Evolutionary conservation across 2,888 invertebrate species (phyloP).

Genomic region (Ormyrus nitidulus): DNA sequence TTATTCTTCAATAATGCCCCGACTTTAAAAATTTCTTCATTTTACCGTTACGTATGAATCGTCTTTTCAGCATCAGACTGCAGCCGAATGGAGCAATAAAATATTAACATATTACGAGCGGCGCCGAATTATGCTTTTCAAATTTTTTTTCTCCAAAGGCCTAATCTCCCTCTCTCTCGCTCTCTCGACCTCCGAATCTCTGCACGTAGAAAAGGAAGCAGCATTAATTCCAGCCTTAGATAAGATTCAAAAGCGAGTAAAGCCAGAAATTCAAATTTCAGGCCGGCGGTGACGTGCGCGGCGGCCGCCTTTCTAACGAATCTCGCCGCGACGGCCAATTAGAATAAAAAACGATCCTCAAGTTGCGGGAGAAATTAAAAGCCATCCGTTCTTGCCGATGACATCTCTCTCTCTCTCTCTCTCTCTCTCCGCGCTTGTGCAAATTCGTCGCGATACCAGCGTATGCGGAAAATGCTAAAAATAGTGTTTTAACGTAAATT

Average conservation of each 20-base stretch:
- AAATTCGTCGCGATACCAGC: conserved; percentile 3
- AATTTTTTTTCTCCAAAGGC: background rate
- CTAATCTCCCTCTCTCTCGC: too few species aligned
- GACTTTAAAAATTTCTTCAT: conserved; percentile 4
- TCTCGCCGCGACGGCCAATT: background rate
- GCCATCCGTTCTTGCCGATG: conserved; percentile 27
- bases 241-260: too few species aligned
- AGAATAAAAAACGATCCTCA: conserved; percentile 24
- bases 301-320: conserved; percentile 20
- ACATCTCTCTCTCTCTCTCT: conserved; percentile 19
- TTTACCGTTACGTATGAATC: conserved; percentile 30
- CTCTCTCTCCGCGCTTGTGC: conserved; percentile 8
- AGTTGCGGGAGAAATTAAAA: conserved; percentile 29
- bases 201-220: background rate
- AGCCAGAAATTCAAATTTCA: too few species aligned
- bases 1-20: too few species aligned
- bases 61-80: background rate
- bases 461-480: conserved; percentile 60
- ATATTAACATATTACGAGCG: background rate
- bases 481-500: conserved; percentile 71
- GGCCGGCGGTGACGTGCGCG: too few species aligned
- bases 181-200: too few species aligned
- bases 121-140: conserved; percentile 3
- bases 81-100: conserved; percentile 21
- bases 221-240: too few species aligned